Conservation (phyloP, 1,140 invertebrate species). For the Aphis gossypii region DNA sequence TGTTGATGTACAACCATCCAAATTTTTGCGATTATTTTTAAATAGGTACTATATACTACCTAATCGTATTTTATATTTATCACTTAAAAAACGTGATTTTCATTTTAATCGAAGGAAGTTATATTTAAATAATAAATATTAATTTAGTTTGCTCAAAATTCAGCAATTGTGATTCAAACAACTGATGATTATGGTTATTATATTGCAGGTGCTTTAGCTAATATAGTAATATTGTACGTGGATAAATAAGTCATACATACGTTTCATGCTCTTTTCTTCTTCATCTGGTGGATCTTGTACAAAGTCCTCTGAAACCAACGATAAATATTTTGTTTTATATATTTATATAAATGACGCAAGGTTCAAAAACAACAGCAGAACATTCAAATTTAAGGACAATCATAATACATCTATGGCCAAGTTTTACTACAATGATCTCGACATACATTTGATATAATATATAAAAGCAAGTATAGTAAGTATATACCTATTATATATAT, state of each 20-base stretch:
- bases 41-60: no score
- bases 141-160: neutral
- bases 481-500: neutral
- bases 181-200: neutral
- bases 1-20: no score
- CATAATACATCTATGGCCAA: neutral
- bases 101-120: neutral
- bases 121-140: neutral
- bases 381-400: neutral
- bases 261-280: constrained; percentile 79
- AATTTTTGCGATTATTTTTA: neutral
- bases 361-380: neutral
- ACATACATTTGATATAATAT: neutral
- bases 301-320: constrained; percentile 66
- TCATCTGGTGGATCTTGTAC: constrained; percentile 76
- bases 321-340: constrained; percentile 63
- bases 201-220: no score
- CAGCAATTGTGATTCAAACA: neutral
- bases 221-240: no score
- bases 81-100: neutral
- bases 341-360: constrained; percentile 68
- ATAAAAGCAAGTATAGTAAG: neutral
- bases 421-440: neutral
- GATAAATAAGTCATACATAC: constrained; percentile 67
- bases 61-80: neutral